phyloP scores from a whole-genome alignment of 2,113 vertebrate genomes.

The Dromaius novaehollandiae region DNA sequence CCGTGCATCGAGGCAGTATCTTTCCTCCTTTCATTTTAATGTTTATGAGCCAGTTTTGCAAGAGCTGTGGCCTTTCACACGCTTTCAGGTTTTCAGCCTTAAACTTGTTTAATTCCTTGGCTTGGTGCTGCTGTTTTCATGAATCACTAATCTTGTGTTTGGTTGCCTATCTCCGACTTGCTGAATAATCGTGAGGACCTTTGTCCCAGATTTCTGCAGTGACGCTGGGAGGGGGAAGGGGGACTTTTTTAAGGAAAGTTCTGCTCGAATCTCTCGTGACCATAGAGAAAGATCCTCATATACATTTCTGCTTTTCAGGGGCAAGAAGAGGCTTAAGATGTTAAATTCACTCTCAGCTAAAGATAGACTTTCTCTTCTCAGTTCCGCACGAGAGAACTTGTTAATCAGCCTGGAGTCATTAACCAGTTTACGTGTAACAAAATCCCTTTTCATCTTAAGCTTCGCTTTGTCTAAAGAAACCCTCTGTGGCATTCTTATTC shows the following conservation, averaged over 20 bases:
- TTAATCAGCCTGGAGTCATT: neutral
- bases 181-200: conserved; percentile 64
- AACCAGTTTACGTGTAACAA: neutral
- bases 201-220: conserved; percentile 35
- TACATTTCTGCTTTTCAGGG: neutral
- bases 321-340: neutral
- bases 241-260: neutral
- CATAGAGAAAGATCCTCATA: neutral
- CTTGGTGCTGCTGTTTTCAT: conserved; percentile 5
- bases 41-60: conserved; percentile 51
- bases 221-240: neutral
- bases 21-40: neutral
- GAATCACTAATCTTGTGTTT: conserved; percentile 24
- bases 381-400: neutral
- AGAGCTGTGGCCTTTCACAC: conserved; percentile 73
- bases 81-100: conserved; percentile 64
- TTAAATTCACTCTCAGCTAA: neutral
- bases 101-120: conserved; percentile 40
- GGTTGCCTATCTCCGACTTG: neutral
- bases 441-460: neutral
- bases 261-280: neutral
- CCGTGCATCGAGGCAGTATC: neutral
- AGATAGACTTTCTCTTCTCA: neutral
- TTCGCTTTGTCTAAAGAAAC: neutral
- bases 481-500: neutral